Evolutionary conservation across 1,140 invertebrate genomes (phyloP).

Genomic region (Bombus ignitus): DNA sequence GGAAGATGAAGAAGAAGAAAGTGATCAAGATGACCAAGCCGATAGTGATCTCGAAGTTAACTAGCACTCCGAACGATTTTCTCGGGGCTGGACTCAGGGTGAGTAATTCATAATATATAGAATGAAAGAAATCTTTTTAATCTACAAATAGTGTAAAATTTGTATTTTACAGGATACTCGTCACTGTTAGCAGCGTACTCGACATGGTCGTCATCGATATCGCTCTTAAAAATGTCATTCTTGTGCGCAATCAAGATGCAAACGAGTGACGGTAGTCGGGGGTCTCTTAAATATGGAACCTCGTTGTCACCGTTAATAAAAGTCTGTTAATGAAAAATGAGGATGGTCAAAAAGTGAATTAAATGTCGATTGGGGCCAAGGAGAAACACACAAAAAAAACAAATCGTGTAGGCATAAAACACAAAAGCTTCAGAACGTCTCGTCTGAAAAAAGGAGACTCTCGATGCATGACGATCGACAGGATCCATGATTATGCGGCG

Average conservation of each 20-base stretch:
- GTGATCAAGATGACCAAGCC: constrained; percentile 80
- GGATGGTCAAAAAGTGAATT: constrained; percentile 59
- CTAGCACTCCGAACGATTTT: constrained; percentile 77
- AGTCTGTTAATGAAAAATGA: constrained; percentile 62
- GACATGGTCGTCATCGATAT: constrained; percentile 63
- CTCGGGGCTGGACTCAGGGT: constrained; percentile 76
- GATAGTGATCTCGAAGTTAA: constrained; percentile 82
- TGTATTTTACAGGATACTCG: constrained; percentile 60
- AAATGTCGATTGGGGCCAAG: constrained; percentile 74
- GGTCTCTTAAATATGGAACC: constrained; percentile 6
- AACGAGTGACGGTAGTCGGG: constrained; percentile 49
- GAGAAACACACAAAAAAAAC: constrained; percentile 53
- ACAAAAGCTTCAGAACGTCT: constrained; percentile 37
- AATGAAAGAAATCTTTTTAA: background rate
- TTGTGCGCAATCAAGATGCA: constrained; percentile 46
- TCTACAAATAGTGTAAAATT: background rate
- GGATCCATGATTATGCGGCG: constrained; percentile 65
- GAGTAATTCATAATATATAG: constrained; percentile 23
- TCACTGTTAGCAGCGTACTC: constrained; percentile 65
- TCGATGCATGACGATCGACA: constrained; percentile 54
- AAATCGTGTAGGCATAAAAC: constrained; percentile 44
- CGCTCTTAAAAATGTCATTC: constrained; percentile 57
- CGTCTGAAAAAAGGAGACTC: constrained; percentile 25
- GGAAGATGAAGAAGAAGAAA: constrained; percentile 81
- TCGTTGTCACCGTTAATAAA: constrained; percentile 40